A percentile compares a stretch with the other conserved stretches of the same genome.
phyloP scores from a whole-genome alignment of 2,113 vertebrate species.

The Albula goreensis region DNA sequence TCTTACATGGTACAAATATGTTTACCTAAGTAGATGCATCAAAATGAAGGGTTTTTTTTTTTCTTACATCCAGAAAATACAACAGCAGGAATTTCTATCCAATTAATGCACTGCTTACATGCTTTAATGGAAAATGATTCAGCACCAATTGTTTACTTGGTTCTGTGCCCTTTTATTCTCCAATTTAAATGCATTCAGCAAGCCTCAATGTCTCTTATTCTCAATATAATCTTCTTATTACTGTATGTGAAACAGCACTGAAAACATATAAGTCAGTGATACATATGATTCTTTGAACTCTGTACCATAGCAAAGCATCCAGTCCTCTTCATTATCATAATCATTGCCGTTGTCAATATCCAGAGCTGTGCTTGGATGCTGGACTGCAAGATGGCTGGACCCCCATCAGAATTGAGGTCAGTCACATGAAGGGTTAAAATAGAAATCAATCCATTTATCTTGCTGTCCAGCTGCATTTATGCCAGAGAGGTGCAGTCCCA shows the following conservation, averaged over 20 bases:
- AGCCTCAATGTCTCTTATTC: background rate
- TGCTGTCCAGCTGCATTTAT: background rate
- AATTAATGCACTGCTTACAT: slow-evolving; percentile 1
- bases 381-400: background rate
- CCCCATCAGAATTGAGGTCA: background rate
- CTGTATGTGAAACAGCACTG: background rate
- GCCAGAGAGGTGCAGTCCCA: background rate
- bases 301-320: background rate
- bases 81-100: background rate
- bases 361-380: background rate
- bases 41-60: background rate
- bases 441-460: background rate
- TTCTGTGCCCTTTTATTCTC: background rate
- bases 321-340: background rate
- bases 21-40: background rate
- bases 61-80: background rate
- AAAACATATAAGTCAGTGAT: background rate
- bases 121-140: background rate
- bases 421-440: background rate
- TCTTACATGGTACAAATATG: too few species aligned
- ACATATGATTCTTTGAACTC: background rate
- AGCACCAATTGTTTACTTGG: background rate
- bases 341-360: background rate
- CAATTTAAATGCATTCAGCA: background rate
- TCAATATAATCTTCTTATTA: background rate